Evolutionary conservation across 37 sponge, comb jelly and placozoan genomes (phyloP), one percentile per base, ranked within the genome.

Genomic region (Theonella swinhoei): DNA sequence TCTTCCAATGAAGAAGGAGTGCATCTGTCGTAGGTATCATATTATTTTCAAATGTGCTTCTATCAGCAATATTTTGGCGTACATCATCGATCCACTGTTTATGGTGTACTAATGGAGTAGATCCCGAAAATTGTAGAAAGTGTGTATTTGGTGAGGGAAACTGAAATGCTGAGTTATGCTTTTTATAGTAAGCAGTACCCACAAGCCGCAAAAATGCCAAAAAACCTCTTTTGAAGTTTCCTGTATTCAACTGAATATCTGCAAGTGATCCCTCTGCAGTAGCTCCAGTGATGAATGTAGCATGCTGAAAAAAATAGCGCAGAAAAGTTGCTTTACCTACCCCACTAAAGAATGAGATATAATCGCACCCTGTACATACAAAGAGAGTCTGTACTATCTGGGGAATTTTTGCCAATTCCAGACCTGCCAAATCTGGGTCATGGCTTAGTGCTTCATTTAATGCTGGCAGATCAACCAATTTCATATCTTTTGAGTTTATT

Each of bases 361-460:
- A 76, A 76, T 76, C 77, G 25, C 77, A 76, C 8, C 77, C 77
- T 54, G 37, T 47, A n/a, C n/a, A n/a, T n/a, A n/a, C n/a, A n/a
- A n/a, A n/a, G n/a, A n/a, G n/a, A n/a, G n/a, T n/a, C n/a, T 76
- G 77, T 9, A 76, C 17, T 58, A 58, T 33, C 8, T 26, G 59
- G 11, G 62, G 77, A 8, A 20, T 36, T 35, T 22, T 9, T 8
- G 11, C n/a, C 9, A 39, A 39, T 8, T 66, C 67, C 4, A 76
- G 7, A 5, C 17, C 9, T n/a, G 59, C 61, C 9, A 76, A 33
- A 54, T 76, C 77, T 9, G 77, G 77, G 37, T 76, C 77, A 54
- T 42, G 42, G 7, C 4, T 9, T 17, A 76, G 29, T 5, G 77
- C 60, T 19, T 54, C 17, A 26, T 24, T 9, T 4, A 76, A 33